Evolutionary conservation across 1,140 invertebrate genomes (phyloP).

Genomic region (Protaetia brevitarsis): DNA sequence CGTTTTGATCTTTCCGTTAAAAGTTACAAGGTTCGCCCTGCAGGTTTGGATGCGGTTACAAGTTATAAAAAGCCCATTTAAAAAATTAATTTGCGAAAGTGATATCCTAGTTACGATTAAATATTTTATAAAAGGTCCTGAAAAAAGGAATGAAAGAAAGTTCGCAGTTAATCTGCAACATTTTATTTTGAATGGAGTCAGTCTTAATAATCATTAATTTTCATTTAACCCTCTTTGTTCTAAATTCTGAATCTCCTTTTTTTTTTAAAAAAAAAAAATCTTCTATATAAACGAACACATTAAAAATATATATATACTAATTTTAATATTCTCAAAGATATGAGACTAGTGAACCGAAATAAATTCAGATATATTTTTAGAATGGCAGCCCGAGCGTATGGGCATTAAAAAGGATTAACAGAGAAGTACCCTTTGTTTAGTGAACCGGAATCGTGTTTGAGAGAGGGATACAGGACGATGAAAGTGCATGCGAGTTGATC

Average conservation of each 20-base stretch:
- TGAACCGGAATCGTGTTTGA: neutral
- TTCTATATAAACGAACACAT: conserved; percentile 2
- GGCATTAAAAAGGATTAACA: neutral
- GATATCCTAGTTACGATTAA: no score
- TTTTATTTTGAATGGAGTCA: no score
- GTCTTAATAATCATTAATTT: neutral
- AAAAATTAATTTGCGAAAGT: neutral
- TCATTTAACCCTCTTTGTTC: neutral
- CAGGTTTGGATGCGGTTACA: neutral
- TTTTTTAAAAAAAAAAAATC: no score
- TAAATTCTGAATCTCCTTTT: neutral
- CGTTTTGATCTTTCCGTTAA: neutral
- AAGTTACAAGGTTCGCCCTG: neutral
- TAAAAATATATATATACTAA: neutral
- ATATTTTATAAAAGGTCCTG: no score
- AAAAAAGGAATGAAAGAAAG: no score
- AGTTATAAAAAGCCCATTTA: neutral
- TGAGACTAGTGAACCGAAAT: neutral
- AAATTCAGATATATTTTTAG: neutral
- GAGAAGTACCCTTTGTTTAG: neutral
- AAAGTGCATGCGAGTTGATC: no score
- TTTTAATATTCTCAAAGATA: conserved; percentile 6
- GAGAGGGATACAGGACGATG: neutral
- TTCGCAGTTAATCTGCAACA: no score
- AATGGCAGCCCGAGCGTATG: neutral